A percentile compares a stretch with the other conserved stretches of the same genome.
These are phyloP conservation scores for Conomelus anceps DNA, from an alignment of 2,888 invertebrate genomes.

Conservation along the genomic window DNA sequence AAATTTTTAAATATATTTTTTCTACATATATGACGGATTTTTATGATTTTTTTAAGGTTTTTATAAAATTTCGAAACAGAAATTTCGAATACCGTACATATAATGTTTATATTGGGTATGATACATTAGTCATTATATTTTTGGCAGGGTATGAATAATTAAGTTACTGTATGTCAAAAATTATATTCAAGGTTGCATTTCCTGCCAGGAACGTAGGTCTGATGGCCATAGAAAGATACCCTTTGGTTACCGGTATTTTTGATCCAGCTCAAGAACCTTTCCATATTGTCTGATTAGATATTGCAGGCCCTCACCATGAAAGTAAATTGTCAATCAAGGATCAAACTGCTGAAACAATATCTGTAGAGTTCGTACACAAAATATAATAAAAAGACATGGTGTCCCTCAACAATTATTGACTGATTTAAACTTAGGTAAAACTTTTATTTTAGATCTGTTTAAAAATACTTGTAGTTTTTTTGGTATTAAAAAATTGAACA, in stretches of 20 bases:
- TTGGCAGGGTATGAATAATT: neutral
- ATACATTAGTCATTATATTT: neutral
- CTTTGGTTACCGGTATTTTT: no score
- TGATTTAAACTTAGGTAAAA: no score
- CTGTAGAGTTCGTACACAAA: conserved; percentile 36
- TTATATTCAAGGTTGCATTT: neutral
- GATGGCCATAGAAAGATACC: neutral
- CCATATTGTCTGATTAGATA: no score
- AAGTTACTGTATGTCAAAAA: neutral
- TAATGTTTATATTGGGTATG: no score
- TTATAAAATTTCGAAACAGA: no score
- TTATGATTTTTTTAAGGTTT: no score
- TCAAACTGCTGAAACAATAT: conserved; percentile 38
- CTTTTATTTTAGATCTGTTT: conserved; percentile 2
- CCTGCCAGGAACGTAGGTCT: neutral
- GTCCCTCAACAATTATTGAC: conserved; percentile 39
- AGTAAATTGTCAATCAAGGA: conserved; percentile 37
- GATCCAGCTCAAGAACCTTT: no score
- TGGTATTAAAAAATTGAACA: conserved; percentile 21
- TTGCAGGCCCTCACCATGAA: conserved; percentile 37
- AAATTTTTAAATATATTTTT: no score
- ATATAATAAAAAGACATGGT: conserved; percentile 37
- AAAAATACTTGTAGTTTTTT: neutral
- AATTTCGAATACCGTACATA: no score
- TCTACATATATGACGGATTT: no score